Base-by-base conservation (phyloP, 2,797 vertebrate genomes). In the Acropternis orthonyx region DNA sequence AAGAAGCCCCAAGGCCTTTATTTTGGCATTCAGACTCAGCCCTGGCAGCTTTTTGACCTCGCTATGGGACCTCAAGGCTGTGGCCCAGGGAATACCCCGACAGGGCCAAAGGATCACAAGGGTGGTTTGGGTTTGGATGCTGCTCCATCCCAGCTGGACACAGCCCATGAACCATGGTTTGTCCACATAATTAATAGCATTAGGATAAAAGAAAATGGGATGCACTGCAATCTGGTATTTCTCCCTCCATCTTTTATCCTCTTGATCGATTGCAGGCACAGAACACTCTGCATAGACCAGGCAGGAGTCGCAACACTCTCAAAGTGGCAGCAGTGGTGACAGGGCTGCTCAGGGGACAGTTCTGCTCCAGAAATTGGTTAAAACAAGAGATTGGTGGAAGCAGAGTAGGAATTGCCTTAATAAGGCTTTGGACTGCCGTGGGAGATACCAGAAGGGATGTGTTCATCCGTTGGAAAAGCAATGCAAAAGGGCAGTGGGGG, bases 71-170 rank as follows among this genome's bases (percentile, higher is more conserved):
- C 20, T 68, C 0, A 0, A 3, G 54, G 23, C 12, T 54, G 30
- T 54, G 12, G 30, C 11, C 32, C 5, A 52, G 16, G 28, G 51
- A 52, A 15, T 28, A 2, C 26, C 26, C 49, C 23, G 46, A 15
- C 26, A 44, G 27, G 41, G 66, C 34, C 36, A 49, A 83, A 78
- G 49, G 52, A 63, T 8, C 14, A 10, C 1, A 1, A 12, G 32
- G 2, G 21, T 21, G 15, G 6, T 51, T 82, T 71, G 24, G 46
- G 56, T 20, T 56, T 30, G 18, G 43, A 24, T 89, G 49, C 37
- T 75, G 46, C 51, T 78, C 55, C 10, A 1, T 44, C 67, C 59
- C 0, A 0, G 14, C 0, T 6, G 66, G 58, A 18, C 51, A 49
- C 24, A 41, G 36, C 22, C 8, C 30, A 6, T 3, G 15, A 80